A percentile compares a stretch with the other conserved stretches of the same genome.
phyloP scores from a whole-genome alignment of 2,888 invertebrate genomes.

The Drosophila monieri region DNA sequence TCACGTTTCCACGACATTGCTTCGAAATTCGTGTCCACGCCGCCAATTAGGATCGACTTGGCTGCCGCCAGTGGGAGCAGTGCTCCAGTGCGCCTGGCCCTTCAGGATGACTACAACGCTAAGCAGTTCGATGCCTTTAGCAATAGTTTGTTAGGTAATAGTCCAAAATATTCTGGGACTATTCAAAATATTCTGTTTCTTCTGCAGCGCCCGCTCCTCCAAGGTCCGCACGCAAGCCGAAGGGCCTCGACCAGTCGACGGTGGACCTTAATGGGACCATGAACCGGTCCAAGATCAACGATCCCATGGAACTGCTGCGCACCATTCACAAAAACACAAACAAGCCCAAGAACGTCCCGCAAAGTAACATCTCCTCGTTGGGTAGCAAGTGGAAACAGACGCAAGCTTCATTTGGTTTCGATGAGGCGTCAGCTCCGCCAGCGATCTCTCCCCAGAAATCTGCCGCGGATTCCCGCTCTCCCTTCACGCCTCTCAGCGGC shows the following conservation, averaged over 20 bases:
- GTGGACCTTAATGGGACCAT: constrained; percentile 61
- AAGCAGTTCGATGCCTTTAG: constrained; percentile 59
- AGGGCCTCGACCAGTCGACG: constrained; percentile 28
- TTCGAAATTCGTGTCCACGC: constrained; percentile 79
- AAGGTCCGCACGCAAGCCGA: constrained; percentile 61
- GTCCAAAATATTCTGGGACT: too few relatives aligned
- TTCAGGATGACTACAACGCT: constrained; percentile 72
- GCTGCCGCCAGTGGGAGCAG: constrained; percentile 23
- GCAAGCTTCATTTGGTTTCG: constrained; percentile 69
- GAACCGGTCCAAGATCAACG: constrained; percentile 77
- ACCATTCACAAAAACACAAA: constrained; percentile 71
- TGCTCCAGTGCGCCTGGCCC: constrained; percentile 70
- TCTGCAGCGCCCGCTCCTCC: constrained; percentile 56
- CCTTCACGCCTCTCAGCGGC: constrained; percentile 63
- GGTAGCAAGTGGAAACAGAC: constrained; percentile 79
- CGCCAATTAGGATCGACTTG: constrained; percentile 79
- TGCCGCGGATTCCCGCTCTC: constrained; percentile 36
- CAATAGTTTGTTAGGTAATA: constrained; percentile 56
- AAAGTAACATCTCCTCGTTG: constrained; percentile 62
- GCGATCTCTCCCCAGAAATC: constrained; percentile 12
- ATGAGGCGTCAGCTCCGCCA: constrained; percentile 35
- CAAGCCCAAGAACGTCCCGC: constrained; percentile 19
- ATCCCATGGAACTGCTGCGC: constrained; percentile 78
- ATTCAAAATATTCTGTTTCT: neutral
- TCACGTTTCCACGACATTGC: constrained; percentile 26